Evolutionary conservation across 2,888 invertebrate species (phyloP), one percentile per base, ranked within the genome.

Genomic region (Heliconius cydno): DNA sequence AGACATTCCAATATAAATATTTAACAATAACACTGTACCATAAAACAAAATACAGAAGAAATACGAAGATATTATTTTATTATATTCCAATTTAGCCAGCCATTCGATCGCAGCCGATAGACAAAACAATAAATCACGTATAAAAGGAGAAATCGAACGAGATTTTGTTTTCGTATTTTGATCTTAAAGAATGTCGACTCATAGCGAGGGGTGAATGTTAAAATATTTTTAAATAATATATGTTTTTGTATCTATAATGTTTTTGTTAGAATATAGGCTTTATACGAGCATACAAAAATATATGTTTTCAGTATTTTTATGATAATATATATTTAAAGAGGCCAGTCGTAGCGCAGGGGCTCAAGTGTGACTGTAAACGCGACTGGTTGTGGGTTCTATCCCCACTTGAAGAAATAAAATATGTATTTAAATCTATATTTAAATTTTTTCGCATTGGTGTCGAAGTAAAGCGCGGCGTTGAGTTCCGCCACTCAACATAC

Each of bases 131-230:
- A 75, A 75, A 65, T 65, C 75, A 66, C 65, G 34, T 65, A 75
- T 66, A 75, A 75, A 46, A 41, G 65, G 66, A 75, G 75, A 75
- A 66, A 75, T 41, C 65, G 75, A 75, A 75, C 65, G 63, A 75
- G 46, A 65, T 75, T 75, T 75, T 75, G 75, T 75, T 75, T 75
- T 75, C 75, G 46, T 75, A 75, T 75, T 75, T 75, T 46, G 41
- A 75, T 75, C 65, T 75, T 46, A 66, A 75, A 75, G 75, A 75
- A 65, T 75, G 75, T 75, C 65, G 66, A 75, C 41, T 75, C 75
- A 75, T 66, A 13, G 38, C 75, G 75, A 66, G 66, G 75, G 65
- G 65, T 73, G 65, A 25, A 41, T 25, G 30, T 65, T 57, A 73
- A n/a, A 60, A 60, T 73, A 34, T 60, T 60, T 60, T 73, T 34